Conservation (phyloP, 2,113 vertebrate genomes). For the Polypterus senegalus region DNA sequence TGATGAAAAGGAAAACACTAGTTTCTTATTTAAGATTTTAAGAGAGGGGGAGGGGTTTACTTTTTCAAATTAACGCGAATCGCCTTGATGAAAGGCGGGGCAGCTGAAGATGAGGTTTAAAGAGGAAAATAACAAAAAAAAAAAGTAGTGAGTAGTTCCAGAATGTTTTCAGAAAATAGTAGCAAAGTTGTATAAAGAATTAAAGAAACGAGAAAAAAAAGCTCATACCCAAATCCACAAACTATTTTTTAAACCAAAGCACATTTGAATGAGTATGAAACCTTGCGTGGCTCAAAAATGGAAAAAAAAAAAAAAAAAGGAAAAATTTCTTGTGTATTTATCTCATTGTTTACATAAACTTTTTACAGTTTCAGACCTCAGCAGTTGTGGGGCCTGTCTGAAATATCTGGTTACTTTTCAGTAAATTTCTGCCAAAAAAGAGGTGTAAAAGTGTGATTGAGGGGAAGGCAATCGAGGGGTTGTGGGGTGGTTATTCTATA, state of each 20-base stretch:
- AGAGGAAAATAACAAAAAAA: slow-evolving; percentile 34
- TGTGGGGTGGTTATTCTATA: not conserved
- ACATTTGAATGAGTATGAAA: slow-evolving; percentile 95
- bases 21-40: slow-evolving; percentile 92
- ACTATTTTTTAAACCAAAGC: slow-evolving; percentile 99
- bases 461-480: slow-evolving; percentile 6
- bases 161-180: slow-evolving; percentile 73
- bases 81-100: slow-evolving; percentile 70
- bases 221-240: slow-evolving; percentile 97
- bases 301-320: slow-evolving; percentile 29
- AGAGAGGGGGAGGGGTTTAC: slow-evolving; percentile 42
- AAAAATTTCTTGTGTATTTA: slow-evolving; percentile 81
- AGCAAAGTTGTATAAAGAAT: slow-evolving; percentile 69
- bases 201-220: slow-evolving; percentile 53
- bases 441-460: slow-evolving; percentile 31
- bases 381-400: slow-evolving; percentile 71
- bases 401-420: slow-evolving; percentile 55
- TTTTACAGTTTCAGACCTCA: slow-evolving; percentile 97
- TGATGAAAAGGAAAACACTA: slow-evolving; percentile 91
- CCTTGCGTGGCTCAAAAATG: slow-evolving; percentile 77
- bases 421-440: slow-evolving; percentile 55
- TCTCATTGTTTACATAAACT: slow-evolving; percentile 99
- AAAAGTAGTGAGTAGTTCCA: slow-evolving; percentile 68
- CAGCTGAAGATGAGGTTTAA: slow-evolving; percentile 47
- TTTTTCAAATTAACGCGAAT: slow-evolving; percentile 61